Evolutionary conservation across 2,797 vertebrate genomes (phyloP).

Genomic region (Loriculus beryllinus): DNA sequence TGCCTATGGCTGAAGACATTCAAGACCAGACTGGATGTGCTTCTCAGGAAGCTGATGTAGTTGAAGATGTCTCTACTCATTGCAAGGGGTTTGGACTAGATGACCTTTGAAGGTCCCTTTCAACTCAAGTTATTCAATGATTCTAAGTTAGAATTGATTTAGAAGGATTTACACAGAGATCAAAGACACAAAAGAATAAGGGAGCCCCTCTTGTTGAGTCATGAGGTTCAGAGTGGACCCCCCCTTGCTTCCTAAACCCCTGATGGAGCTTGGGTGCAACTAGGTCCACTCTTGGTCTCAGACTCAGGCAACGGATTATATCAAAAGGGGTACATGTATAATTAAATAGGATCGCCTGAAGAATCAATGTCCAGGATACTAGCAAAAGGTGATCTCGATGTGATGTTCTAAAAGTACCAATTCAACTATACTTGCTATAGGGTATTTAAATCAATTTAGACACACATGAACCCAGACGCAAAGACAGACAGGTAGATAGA

Average conservation of each 20-base stretch:
- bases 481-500: background rate
- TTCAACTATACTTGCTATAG: background rate
- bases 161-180: background rate
- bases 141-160: background rate
- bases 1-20: background rate
- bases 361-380: background rate
- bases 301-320: background rate
- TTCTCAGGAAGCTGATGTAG: background rate
- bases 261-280: background rate
- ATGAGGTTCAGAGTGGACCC: background rate
- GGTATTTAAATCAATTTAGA: background rate
- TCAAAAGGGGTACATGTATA: background rate
- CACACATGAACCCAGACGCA: background rate
- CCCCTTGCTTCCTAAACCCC: background rate
- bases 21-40: background rate
- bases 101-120: background rate
- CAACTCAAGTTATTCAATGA: background rate
- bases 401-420: background rate
- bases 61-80: background rate
- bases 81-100: background rate
- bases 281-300: background rate
- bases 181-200: background rate
- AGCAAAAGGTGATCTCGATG: background rate
- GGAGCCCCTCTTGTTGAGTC: background rate
- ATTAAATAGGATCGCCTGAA: background rate